phyloP scores from a whole-genome alignment of 2,797 vertebrate genomes.

The Glossophaga mutica region DNA sequence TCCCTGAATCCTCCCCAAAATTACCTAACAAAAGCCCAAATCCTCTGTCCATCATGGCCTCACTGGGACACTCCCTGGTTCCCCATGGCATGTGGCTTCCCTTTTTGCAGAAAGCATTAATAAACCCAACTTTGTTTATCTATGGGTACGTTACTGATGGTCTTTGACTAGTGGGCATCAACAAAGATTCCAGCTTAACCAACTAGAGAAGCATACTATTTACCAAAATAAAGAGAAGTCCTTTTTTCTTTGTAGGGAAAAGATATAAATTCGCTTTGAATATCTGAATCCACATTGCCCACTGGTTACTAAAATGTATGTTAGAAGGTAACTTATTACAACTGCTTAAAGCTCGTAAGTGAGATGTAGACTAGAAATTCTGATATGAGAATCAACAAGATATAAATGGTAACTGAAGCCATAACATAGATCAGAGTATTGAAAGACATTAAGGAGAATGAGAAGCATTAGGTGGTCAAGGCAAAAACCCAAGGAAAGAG shows the following conservation, averaged over 20 bases:
- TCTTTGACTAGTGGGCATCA: conserved; percentile 2
- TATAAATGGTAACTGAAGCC: neutral
- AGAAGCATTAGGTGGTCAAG: neutral
- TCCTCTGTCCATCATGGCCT: neutral
- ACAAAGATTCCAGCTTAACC: neutral
- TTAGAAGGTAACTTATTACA: neutral
- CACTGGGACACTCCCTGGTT: neutral
- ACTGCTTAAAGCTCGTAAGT: neutral
- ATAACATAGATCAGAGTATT: neutral
- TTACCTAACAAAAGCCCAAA: neutral
- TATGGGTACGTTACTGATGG: neutral
- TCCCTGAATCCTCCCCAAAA: neutral
- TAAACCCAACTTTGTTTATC: neutral
- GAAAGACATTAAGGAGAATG: neutral
- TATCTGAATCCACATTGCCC: neutral
- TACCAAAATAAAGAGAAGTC: neutral
- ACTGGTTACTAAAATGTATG: neutral
- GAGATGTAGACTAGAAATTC: neutral
- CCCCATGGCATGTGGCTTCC: neutral
- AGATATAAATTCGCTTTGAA: neutral
- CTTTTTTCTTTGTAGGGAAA: neutral
- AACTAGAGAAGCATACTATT: conserved; percentile 10
- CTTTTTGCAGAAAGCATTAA: conserved; percentile 26
- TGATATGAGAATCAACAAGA: conserved; percentile 6
- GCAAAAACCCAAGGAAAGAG: conserved; percentile 10